Conservation (phyloP, 1,140 invertebrate genomes). For the Sitophilus oryzae region DNA sequence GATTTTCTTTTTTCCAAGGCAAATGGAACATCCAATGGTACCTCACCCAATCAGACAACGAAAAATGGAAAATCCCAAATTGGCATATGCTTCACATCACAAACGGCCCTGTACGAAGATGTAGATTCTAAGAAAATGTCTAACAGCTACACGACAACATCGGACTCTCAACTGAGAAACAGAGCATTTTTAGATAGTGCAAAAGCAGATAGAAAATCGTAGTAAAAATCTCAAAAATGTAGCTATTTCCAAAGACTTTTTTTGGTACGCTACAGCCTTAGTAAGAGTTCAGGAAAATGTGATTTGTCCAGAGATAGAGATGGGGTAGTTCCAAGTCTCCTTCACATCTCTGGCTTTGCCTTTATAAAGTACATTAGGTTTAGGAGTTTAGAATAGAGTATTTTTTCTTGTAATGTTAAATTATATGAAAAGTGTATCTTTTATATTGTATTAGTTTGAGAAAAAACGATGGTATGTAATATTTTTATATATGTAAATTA, state of each 20-base stretch:
- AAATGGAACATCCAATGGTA: slow-evolving; percentile 1
- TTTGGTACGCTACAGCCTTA: too few relatives aligned
- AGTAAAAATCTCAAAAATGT: background rate
- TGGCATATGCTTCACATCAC: slow-evolving; percentile 38
- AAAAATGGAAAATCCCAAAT: slow-evolving; percentile 5
- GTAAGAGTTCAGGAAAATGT: too few relatives aligned
- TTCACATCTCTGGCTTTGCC: too few relatives aligned
- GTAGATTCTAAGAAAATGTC: slow-evolving; percentile 30
- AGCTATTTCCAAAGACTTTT: slow-evolving; percentile 6
- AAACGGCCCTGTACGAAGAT: slow-evolving; percentile 39
- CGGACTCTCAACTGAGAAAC: slow-evolving; percentile 33
- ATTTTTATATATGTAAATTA: too few relatives aligned
- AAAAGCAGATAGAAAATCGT: slow-evolving; percentile 4
- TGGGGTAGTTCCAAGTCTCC: too few relatives aligned
- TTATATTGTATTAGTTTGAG: too few relatives aligned
- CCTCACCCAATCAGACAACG: background rate
- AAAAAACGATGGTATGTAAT: too few relatives aligned
- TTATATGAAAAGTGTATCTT: too few relatives aligned
- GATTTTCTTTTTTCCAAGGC: background rate
- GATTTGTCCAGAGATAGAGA: too few relatives aligned
- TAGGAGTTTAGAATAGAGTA: too few relatives aligned
- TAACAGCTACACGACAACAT: slow-evolving; percentile 36
- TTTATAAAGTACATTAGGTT: too few relatives aligned
- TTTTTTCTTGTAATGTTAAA: too few relatives aligned
- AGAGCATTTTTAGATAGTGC: slow-evolving; percentile 35